Percentiles rank a stretch among this genome's conserved stretches.
Conservation (phyloP, 1,140 invertebrate genomes). For the Cyrtorhinus lividipennis region DNA sequence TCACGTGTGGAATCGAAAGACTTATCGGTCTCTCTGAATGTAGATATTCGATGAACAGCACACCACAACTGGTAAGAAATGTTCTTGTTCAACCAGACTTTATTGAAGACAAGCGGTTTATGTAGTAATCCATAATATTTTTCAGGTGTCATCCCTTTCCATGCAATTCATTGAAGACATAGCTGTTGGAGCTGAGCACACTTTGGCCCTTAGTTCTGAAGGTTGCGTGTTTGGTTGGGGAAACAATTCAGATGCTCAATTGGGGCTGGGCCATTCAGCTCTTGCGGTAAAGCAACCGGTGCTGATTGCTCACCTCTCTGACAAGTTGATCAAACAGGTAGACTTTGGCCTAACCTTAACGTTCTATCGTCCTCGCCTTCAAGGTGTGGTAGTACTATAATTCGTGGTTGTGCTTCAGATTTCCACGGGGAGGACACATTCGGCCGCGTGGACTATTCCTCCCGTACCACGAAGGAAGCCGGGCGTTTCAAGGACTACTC, state of each 20-base stretch:
- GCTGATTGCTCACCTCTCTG: constrained; percentile 37
- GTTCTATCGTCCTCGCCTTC: too few species aligned
- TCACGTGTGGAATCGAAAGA: constrained; percentile 46
- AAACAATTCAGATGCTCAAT: constrained; percentile 45
- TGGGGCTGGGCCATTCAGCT: constrained; percentile 42
- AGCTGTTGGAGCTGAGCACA: constrained; percentile 46
- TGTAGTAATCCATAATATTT: too few species aligned
- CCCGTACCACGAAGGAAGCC: constrained; percentile 33
- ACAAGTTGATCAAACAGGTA: constrained; percentile 43
- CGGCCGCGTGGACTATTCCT: constrained; percentile 46
- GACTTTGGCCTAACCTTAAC: too few species aligned
- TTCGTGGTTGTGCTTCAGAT: too few species aligned
- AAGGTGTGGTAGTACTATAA: too few species aligned
- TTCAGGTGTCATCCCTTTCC: constrained; percentile 34
- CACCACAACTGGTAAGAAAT: constrained; percentile 31
- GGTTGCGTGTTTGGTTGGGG: constrained; percentile 52
- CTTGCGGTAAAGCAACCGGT: constrained; percentile 39
- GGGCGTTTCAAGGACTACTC: constrained; percentile 33
- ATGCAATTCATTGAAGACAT: constrained; percentile 42
- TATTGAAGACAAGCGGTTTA: too few species aligned
- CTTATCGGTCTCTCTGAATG: constrained; percentile 41
- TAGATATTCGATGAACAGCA: constrained; percentile 31
- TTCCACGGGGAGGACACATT: constrained; percentile 45
- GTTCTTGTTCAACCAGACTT: too few species aligned
- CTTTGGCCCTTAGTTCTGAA: constrained; percentile 38